These are phyloP conservation scores for Tenthredo distinguenda DNA, from an alignment of 2,888 invertebrate species.

Conservation along the genomic window DNA sequence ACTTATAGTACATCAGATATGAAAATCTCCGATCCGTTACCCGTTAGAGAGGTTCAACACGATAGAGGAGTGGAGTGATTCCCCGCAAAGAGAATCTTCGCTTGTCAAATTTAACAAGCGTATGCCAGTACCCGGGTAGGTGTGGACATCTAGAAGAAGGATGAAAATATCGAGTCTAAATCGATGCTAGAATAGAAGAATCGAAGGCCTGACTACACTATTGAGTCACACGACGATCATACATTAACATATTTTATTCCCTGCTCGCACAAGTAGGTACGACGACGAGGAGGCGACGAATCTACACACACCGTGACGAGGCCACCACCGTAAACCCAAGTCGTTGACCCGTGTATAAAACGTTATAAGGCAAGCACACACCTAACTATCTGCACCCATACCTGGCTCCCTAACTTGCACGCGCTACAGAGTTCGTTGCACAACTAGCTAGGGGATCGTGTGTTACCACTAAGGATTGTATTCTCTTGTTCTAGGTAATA, in stretches of 20 bases:
- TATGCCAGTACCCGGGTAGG: no score
- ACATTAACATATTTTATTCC: conserved; percentile 66
- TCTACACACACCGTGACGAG: not conserved
- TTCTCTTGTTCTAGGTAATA: not conserved
- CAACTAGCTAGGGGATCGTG: conserved; percentile 17
- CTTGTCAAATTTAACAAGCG: not conserved
- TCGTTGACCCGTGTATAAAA: conserved; percentile 68
- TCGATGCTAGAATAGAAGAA: conserved; percentile 55
- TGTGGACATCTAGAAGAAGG: not conserved
- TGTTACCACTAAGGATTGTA: conserved; percentile 14
- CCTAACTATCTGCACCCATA: conserved; percentile 55
- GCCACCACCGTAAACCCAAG: conserved; percentile 54
- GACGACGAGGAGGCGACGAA: not conserved
- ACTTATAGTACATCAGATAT: conserved; percentile 21
- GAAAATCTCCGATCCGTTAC: conserved; percentile 33
- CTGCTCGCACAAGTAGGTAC: conserved; percentile 4
- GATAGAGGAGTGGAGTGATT: not conserved
- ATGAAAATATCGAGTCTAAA: conserved; percentile 36
- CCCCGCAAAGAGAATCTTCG: not conserved
- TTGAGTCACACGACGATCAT: conserved; percentile 62
- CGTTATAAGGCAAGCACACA: conserved; percentile 54
- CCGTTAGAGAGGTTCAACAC: conserved; percentile 5
- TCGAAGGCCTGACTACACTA: conserved; percentile 59
- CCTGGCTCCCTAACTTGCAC: conserved; percentile 59
- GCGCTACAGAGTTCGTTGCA: conserved; percentile 44